Conservation (phyloP, 2,888 invertebrate species). For the Leucania comma region DNA sequence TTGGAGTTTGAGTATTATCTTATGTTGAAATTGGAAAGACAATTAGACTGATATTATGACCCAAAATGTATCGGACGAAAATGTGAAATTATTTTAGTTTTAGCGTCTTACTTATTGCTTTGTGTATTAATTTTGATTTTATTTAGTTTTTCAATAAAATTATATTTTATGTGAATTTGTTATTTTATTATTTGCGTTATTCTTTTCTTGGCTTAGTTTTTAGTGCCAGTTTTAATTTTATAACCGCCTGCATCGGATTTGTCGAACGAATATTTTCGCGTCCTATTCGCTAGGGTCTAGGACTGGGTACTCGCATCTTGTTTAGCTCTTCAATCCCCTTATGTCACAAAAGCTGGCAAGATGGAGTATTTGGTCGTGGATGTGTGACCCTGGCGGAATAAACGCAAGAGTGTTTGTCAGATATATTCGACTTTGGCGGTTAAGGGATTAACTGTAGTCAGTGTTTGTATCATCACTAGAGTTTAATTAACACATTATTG, state of each 20-base stretch:
- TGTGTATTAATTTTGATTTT: slow-evolving; percentile 74
- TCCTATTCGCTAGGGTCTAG: no score
- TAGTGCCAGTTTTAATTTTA: not conserved
- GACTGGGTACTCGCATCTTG: no score
- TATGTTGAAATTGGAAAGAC: slow-evolving; percentile 57
- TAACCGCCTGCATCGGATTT: no score
- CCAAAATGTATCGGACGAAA: slow-evolving; percentile 56
- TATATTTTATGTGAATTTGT: slow-evolving; percentile 68
- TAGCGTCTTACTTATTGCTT: slow-evolving; percentile 66
- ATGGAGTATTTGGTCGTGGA: no score
- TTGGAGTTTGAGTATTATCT: slow-evolving; percentile 47
- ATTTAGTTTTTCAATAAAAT: slow-evolving; percentile 72
- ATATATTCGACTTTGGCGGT: no score
- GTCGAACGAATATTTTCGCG: no score
- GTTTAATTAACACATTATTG: slow-evolving; percentile 23
- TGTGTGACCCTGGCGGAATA: no score
- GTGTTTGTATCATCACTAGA: not conserved
- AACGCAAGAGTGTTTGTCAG: no score
- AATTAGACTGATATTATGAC: slow-evolving; percentile 65
- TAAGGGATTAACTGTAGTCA: not conserved
- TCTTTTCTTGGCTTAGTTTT: slow-evolving; percentile 29
- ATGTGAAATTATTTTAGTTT: slow-evolving; percentile 59
- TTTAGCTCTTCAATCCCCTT: no score
- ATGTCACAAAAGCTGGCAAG: no score
- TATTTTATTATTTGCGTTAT: slow-evolving; percentile 60